Base-by-base conservation (phyloP, 2,797 vertebrate species). In the Crax fasciolata region DNA sequence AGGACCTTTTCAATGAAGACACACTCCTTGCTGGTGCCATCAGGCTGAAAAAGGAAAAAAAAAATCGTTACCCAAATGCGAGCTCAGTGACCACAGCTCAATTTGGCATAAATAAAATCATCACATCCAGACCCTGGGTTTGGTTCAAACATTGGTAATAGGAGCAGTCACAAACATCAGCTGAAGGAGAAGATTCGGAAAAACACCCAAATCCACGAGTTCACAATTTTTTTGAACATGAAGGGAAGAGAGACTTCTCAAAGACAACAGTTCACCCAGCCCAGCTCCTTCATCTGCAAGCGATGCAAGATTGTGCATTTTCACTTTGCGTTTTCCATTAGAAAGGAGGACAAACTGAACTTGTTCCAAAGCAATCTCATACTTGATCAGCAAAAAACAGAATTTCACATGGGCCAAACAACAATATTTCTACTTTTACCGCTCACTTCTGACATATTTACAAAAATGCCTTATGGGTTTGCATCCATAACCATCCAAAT, bases 1-100 rank as follows among this genome's bases (percentile, higher is more conserved):
- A 99, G 96, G 85, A 99, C 98, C 95, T 98, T 98, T 96, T 99
- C 98, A 13, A 98, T 98, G 97, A 99, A 99, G 95, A 99, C 98
- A 28, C 98, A 99, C 96, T 99, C 98, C 83, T 98, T 98, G 87
- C 98, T 99, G 93, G 97, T 97, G 89, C 98, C 98, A 80, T 98
- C 98, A 16, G 98, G 98, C 98, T 98, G 97, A 84, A 97, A 96
- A 91, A 72, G 38, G 20, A 2, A 12, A 20, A 65, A 58, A 89
- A 35, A 55, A 61, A 35, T 44, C 25, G 54, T 96, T 65, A 89
- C 49, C 46, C 62, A 92, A 91, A 74, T 27, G 49, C 76, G 78
- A 87, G 11, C 52, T 48, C 67, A 76, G 71, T 76, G 80, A 82
- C 74, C 86, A 94, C 91, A 94, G 70, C 51, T 4, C 63, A 67